phyloP scores from a whole-genome alignment of 2,888 invertebrate genomes.

The Lottia gigantea region DNA sequence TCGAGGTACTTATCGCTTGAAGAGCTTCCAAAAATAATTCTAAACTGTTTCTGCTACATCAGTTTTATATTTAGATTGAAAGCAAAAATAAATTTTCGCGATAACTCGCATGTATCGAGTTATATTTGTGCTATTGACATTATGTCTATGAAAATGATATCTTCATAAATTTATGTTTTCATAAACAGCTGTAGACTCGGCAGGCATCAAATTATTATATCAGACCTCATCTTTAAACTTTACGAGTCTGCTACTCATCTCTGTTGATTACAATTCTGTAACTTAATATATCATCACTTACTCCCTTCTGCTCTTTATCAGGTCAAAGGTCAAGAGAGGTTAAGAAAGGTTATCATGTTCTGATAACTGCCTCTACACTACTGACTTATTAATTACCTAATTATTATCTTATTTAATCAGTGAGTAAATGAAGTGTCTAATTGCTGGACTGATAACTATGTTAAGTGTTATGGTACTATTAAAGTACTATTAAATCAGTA shows the following conservation, averaged over 20 bases:
- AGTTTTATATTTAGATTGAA: no score
- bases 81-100: no score
- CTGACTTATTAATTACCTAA: neutral
- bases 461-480: no score
- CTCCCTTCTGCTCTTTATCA: neutral
- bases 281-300: slow-evolving; percentile 8
- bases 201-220: neutral
- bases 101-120: no score
- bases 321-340: neutral
- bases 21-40: no score
- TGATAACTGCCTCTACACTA: neutral
- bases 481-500: no score
- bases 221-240: neutral
- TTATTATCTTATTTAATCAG: neutral
- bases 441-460: neutral
- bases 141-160: no score
- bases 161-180: slow-evolving; percentile 3
- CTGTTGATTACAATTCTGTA: neutral
- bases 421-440: neutral
- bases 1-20: no score
- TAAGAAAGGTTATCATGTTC: slow-evolving; percentile 1
- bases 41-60: no score
- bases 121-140: no score
- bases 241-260: neutral
- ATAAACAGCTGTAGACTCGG: neutral